phyloP scores from a whole-genome alignment of 2,113 vertebrate genomes.

The Naja naja region DNA sequence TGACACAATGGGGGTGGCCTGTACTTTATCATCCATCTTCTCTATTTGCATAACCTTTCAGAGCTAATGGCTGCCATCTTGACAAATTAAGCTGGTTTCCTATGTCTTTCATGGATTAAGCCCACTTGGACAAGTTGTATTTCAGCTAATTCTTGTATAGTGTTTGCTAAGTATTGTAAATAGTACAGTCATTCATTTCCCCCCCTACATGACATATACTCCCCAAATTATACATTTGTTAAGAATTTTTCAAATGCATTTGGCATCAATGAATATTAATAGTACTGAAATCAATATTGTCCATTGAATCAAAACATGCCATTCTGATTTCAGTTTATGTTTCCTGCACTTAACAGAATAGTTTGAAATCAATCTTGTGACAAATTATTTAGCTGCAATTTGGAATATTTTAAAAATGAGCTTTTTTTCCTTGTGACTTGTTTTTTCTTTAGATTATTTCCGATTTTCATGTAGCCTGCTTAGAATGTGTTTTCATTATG shows the following conservation, averaged over 20 bases:
- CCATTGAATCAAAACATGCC: background rate
- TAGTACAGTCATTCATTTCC: constrained; percentile 39
- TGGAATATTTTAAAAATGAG: background rate
- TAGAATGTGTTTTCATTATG: background rate
- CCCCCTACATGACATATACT: constrained; percentile 24
- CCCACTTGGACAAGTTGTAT: constrained; percentile 58
- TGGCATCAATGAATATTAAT: background rate
- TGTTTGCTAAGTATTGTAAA: constrained; percentile 53
- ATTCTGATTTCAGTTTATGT: background rate
- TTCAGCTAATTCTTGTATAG: constrained; percentile 55
- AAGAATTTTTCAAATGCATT: constrained; percentile 6
- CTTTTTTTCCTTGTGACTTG: background rate
- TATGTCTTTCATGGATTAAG: constrained; percentile 68
- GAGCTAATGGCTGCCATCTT: constrained; percentile 69
- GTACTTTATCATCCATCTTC: constrained; percentile 70
- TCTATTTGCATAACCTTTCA: constrained; percentile 73
- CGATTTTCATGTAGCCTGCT: background rate
- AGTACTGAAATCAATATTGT: background rate
- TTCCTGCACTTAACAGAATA: constrained; percentile 12
- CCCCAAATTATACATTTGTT: background rate
- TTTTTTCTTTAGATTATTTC: background rate
- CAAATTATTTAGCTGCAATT: background rate
- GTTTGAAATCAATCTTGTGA: background rate
- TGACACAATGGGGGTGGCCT: constrained; percentile 64
- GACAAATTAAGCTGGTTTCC: constrained; percentile 72